These are phyloP conservation scores for Asobara japonica DNA, from an alignment of 1,140 invertebrate genomes.

Conservation along the genomic window DNA sequence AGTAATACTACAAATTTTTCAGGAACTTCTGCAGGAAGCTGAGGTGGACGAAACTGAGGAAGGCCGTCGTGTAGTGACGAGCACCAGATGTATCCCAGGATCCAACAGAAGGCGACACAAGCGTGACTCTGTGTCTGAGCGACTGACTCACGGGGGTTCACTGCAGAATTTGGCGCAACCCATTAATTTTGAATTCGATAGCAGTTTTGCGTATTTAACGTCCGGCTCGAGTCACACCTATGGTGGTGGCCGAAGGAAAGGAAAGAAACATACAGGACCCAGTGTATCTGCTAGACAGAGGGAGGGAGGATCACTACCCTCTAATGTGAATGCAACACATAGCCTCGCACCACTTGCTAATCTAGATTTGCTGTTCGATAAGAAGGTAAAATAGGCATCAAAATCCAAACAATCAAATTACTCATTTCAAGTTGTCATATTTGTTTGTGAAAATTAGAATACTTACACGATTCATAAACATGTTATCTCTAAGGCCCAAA, in stretches of 20 bases:
- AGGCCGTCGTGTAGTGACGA: conserved; percentile 56
- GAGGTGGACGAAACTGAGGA: conserved; percentile 70
- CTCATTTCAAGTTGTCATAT: no score
- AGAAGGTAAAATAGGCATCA: no score
- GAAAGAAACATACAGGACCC: conserved; percentile 57
- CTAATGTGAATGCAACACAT: conserved; percentile 69
- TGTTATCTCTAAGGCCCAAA: no score
- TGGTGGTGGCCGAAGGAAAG: conserved; percentile 53
- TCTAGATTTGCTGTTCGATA: conserved; percentile 61
- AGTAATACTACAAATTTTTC: no score
- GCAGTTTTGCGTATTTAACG: conserved; percentile 56
- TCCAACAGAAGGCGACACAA: conserved; percentile 62
- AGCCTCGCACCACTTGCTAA: conserved; percentile 59
- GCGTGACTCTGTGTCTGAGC: conserved; percentile 66
- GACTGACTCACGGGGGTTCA: conserved; percentile 69
- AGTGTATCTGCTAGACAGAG: conserved; percentile 72
- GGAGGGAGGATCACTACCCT: conserved; percentile 74
- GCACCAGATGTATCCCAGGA: conserved; percentile 56
- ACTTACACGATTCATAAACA: no score
- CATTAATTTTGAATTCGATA: conserved; percentile 60
- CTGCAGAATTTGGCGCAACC: conserved; percentile 69
- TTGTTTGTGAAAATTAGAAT: no score
- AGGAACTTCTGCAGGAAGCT: conserved; percentile 71
- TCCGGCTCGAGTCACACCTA: conserved; percentile 60
- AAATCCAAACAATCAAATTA: no score